Evolutionary conservation across 1,140 invertebrate species (phyloP), one percentile per base, ranked within the genome.

Genomic region (Achatina immaculata): DNA sequence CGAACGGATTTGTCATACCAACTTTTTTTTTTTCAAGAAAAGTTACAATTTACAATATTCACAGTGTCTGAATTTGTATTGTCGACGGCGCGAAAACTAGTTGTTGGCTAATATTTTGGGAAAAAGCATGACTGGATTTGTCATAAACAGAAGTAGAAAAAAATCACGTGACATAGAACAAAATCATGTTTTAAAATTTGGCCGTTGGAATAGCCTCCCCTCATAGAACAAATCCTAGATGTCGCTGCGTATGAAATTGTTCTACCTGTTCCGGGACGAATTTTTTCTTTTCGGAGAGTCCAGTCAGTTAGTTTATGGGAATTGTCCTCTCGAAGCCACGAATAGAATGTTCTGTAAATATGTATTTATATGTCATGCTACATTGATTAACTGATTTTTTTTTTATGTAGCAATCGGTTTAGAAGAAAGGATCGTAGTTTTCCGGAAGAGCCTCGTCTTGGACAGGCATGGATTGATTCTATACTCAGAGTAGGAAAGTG

Each of bases 181-280:
- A 73, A 73, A 48, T 73, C 43, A 73, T 34, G 71, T 73, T 42
- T 48, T 21, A 42, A 14, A 28, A 38, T 48, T 51, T 6, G 6
- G 0, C 7, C 1, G n/a, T 28, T 71, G 65, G 36, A 69, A 42
- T 69, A 2, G 31, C 28, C 40, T 43, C 43, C 71, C 71, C 19
- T 45, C 31, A 48, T 73, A 73, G 71, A 73, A 73, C 71, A 73
- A 73, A 73, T 6, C 14, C 71, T 51, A 73, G 71, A 48, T 73
- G 71, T 40, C 71, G 71, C 71, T 73, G n/a, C 0, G 9, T 51
- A 3, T 31, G 19, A 71, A 73, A 73, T 45, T 73, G 71, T 73
- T 73, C 71, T 73, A 73, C 71, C 4, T 73, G 48, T 73, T 73
- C 71, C 71, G 71, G 71, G 43, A 9, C 42, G 48, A 11, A 73